Conservation (phyloP, 2,113 vertebrate genomes). For the Chrysochloris asiatica region DNA sequence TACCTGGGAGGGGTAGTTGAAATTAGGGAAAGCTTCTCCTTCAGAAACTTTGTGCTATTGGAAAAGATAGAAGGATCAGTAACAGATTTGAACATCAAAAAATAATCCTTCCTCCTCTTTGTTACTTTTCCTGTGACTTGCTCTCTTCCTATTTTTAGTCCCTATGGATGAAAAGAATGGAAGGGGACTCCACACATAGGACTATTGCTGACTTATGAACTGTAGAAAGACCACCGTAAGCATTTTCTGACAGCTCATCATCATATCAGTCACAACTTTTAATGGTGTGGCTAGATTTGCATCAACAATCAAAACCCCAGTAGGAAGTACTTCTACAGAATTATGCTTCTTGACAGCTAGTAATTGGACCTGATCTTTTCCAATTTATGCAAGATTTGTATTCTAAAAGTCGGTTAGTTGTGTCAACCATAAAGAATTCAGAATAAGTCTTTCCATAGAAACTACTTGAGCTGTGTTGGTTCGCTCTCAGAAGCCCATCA, state of each 20-base stretch:
- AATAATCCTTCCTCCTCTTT: slow-evolving; percentile 49
- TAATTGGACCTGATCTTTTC: slow-evolving; percentile 48
- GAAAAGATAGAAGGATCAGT: slow-evolving; percentile 13
- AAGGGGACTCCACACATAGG: neutral
- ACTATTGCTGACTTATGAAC: slow-evolving; percentile 30
- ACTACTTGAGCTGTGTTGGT: neutral
- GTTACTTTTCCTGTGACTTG: slow-evolving; percentile 9
- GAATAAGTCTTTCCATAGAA: slow-evolving; percentile 47
- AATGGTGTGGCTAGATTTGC: slow-evolving; percentile 43
- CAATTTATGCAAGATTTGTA: slow-evolving; percentile 43
- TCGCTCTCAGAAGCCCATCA: neutral
- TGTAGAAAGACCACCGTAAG: slow-evolving; percentile 9
- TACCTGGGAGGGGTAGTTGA: slow-evolving; percentile 4
- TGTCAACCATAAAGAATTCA: slow-evolving; percentile 28
- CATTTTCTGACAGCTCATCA: slow-evolving; percentile 51
- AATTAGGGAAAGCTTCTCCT: neutral
- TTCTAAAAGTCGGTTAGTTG: slow-evolving; percentile 50
- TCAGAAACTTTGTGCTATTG: slow-evolving; percentile 4
- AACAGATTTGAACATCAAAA: slow-evolving; percentile 61
- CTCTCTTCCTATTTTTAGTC: slow-evolving; percentile 49
- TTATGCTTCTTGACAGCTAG: neutral
- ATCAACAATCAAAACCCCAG: slow-evolving; percentile 43
- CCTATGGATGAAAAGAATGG: neutral
- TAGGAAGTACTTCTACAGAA: slow-evolving; percentile 37
- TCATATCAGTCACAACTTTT: slow-evolving; percentile 26